A percentile compares a stretch with the other conserved stretches of the same genome.
Evolutionary conservation across 1,140 invertebrate genomes (phyloP).

Genomic region (Arion vulgaris): DNA sequence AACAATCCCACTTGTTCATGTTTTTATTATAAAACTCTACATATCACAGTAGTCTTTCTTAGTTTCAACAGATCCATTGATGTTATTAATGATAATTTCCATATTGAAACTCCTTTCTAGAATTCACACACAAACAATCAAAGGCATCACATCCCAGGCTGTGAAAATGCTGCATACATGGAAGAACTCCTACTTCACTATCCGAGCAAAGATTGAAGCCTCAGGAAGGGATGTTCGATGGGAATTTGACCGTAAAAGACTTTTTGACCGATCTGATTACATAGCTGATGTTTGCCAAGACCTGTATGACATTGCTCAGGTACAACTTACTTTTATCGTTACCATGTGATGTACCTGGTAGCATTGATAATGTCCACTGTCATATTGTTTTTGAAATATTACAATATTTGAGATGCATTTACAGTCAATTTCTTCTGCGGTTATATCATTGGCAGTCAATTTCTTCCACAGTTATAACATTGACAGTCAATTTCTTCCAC

Average conservation of each 20-base stretch:
- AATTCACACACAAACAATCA: constrained; percentile 47
- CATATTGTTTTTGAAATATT: no score
- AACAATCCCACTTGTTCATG: no score
- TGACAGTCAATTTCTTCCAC: no score
- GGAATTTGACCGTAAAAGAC: constrained; percentile 86
- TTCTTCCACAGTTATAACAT: no score
- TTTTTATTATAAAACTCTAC: no score
- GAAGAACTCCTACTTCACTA: constrained; percentile 78
- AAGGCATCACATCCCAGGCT: constrained; percentile 56
- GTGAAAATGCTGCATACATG: constrained; percentile 81
- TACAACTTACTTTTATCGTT: constrained; percentile 56
- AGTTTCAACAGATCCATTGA: neutral
- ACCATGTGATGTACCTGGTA: no score
- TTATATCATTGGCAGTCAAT: no score
- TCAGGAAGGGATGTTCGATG: constrained; percentile 85
- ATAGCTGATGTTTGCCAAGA: constrained; percentile 83
- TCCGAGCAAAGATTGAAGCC: constrained; percentile 84
- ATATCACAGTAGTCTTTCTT: no score
- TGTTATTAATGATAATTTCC: neutral
- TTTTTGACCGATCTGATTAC: constrained; percentile 87
- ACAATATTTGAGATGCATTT: no score
- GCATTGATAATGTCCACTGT: no score
- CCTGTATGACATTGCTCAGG: constrained; percentile 80
- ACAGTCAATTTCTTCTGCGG: no score
- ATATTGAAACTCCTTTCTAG: constrained; percentile 6